Conservation (phyloP, 2,797 vertebrate genomes). For the Decapterus maruadsi region DNA sequence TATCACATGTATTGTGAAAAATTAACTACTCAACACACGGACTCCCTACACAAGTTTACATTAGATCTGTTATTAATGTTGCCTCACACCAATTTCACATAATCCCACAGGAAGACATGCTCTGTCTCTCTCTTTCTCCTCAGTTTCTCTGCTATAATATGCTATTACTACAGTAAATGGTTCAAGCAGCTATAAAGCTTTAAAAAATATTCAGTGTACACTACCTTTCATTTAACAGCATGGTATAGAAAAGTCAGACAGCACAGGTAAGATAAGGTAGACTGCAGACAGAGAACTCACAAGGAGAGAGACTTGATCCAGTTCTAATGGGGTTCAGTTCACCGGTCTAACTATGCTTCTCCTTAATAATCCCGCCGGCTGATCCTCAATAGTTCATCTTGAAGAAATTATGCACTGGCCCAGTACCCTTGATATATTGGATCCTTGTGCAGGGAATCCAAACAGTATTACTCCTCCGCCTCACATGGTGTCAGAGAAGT, state of each 20-base stretch:
- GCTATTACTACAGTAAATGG: neutral
- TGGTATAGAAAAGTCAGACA: neutral
- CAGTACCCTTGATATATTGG: slow-evolving; percentile 47
- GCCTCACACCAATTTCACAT: no score
- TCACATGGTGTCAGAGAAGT: slow-evolving; percentile 40
- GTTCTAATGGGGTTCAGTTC: slow-evolving; percentile 69
- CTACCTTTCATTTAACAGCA: neutral
- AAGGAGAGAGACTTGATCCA: slow-evolving; percentile 50
- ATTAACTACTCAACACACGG: no score
- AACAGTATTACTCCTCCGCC: slow-evolving; percentile 48
- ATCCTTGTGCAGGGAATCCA: slow-evolving; percentile 54
- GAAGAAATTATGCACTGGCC: slow-evolving; percentile 55
- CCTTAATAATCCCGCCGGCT: slow-evolving; percentile 44
- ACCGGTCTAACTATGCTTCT: slow-evolving; percentile 38
- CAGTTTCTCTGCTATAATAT: neutral
- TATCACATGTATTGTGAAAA: no score
- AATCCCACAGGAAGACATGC: no score
- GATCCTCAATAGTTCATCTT: slow-evolving; percentile 50
- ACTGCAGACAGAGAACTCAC: slow-evolving; percentile 7
- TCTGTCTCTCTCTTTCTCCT: no score
- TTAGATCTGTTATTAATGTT: no score
- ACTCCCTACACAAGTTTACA: no score
- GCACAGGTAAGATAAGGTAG: neutral
- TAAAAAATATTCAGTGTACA: neutral
- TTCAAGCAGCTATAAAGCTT: neutral